phyloP scores from a whole-genome alignment of 2,888 invertebrate genomes.

The Ormyrus labotus region DNA sequence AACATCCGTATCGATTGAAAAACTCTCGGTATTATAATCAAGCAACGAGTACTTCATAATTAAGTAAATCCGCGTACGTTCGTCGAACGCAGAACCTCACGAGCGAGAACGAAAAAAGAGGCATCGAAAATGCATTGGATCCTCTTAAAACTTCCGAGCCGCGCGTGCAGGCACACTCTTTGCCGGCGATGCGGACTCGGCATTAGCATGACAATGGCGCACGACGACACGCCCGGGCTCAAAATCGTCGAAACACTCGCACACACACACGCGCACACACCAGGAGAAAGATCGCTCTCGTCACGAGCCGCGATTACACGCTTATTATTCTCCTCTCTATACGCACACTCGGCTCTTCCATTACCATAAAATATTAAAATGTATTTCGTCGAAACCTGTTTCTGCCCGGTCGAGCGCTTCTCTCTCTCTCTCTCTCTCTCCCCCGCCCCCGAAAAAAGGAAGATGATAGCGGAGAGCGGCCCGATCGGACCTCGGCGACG shows the following conservation, averaged over 20 bases:
- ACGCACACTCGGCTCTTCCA: constrained; percentile 11
- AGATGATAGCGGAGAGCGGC: too few relatives aligned
- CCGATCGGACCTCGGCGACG: background rate
- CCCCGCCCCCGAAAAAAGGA: background rate
- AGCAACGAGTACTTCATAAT: too few relatives aligned
- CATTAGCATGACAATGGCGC: constrained; percentile 47
- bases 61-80: too few relatives aligned
- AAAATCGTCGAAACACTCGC: constrained; percentile 43
- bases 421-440: background rate
- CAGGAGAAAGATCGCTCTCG: constrained; percentile 34
- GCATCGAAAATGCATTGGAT: background rate
- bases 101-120: too few relatives aligned
- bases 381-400: constrained; percentile 42
- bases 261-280: background rate
- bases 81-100: too few relatives aligned
- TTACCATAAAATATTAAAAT: constrained; percentile 55
- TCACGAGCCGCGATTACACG: constrained; percentile 46
- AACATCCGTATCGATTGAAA: too few relatives aligned
- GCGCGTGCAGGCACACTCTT: background rate
- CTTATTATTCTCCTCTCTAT: constrained; percentile 16
- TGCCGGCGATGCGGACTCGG: background rate
- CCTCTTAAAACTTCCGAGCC: background rate
- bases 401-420: constrained; percentile 23
- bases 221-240: constrained; percentile 39
- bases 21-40: too few relatives aligned